These are phyloP conservation scores for Abrostola tripartita DNA, from an alignment of 2,888 invertebrate genomes.

Conservation along the genomic window DNA sequence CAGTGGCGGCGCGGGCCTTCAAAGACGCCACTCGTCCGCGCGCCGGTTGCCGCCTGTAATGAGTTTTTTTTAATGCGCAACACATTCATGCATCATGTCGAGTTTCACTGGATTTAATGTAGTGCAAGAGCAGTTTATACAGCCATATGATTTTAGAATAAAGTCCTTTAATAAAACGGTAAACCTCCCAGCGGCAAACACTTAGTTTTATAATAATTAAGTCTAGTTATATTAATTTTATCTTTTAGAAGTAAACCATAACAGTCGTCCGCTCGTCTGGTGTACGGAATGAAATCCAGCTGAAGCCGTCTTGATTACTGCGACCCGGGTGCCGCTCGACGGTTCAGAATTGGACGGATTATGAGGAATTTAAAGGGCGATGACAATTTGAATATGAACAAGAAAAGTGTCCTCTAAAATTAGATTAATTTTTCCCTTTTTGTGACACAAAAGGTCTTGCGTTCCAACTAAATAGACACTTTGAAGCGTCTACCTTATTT, in stretches of 20 bases:
- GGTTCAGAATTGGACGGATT: constrained; percentile 87
- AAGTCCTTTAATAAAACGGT: constrained; percentile 43
- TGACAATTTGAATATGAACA: constrained; percentile 87
- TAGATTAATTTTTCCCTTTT: constrained; percentile 71
- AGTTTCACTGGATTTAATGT: constrained; percentile 76
- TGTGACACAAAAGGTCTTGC: constrained; percentile 52
- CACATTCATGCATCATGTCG: constrained; percentile 82
- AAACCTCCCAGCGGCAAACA: constrained; percentile 22
- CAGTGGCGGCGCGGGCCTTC: constrained; percentile 84
- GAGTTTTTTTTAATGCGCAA: constrained; percentile 86
- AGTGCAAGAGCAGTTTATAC: constrained; percentile 70
- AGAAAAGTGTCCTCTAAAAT: constrained; percentile 80
- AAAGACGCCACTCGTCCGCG: constrained; percentile 87
- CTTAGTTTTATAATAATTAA: constrained; percentile 49
- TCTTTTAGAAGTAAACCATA: constrained; percentile 67
- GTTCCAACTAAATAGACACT: constrained; percentile 58
- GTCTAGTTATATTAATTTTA: constrained; percentile 54
- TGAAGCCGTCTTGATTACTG: constrained; percentile 86
- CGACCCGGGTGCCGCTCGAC: constrained; percentile 78
- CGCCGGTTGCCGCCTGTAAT: constrained; percentile 84
- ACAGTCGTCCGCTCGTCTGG: constrained; percentile 71
- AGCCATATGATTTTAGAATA: constrained; percentile 53
- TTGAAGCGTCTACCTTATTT: constrained; percentile 52
- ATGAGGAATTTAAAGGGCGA: constrained; percentile 87
- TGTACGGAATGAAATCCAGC: constrained; percentile 81